Percentiles rank a stretch among this genome's conserved stretches.
Evolutionary conservation across 2,797 vertebrate genomes (phyloP).

Genomic region (Limnodromus scolopaceus): DNA sequence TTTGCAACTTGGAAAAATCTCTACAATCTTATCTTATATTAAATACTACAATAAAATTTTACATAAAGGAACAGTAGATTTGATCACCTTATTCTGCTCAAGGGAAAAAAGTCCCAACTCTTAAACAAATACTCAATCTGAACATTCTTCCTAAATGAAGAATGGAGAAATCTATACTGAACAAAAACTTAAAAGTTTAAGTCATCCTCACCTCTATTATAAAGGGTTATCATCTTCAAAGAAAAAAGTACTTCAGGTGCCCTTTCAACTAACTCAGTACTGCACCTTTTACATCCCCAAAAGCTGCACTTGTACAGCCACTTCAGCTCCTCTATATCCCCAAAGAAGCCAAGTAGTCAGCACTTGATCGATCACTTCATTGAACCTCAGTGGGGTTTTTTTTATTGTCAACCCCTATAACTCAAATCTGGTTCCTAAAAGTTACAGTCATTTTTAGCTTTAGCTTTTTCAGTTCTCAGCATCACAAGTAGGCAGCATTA

Average conservation of each 20-base stretch:
- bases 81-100: not conserved
- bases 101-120: not conserved
- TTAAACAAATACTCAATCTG: not conserved
- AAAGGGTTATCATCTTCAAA: not conserved
- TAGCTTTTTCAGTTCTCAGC: not conserved
- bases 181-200: not conserved
- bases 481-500: not conserved
- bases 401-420: not conserved
- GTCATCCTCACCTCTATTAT: accelerated
- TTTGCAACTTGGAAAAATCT: not conserved
- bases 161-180: not conserved
- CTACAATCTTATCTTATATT: not conserved
- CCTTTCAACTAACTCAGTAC: not conserved
- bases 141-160: not conserved
- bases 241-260: not conserved
- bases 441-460: not conserved
- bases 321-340: not conserved
- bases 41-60: not conserved
- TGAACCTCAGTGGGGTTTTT: not conserved
- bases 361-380: not conserved
- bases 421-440: not conserved
- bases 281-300: not conserved
- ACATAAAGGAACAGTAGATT: not conserved
- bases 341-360: not conserved
- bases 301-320: not conserved